These are phyloP conservation scores for Lasius fuliginosus DNA, from an alignment of 2,888 invertebrate species.

Conservation along the genomic window DNA sequence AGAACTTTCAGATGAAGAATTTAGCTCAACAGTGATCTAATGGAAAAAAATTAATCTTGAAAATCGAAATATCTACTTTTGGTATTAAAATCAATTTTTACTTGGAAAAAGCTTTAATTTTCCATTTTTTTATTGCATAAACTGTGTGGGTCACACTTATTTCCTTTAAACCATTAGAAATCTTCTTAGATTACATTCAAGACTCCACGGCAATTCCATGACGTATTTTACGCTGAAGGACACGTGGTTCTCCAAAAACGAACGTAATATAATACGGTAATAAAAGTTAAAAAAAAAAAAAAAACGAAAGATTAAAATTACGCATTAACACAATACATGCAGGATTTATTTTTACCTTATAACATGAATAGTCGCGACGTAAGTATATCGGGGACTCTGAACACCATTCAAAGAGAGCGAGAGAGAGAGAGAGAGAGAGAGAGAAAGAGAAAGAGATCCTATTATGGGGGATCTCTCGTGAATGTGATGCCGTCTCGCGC, in stretches of 20 bases:
- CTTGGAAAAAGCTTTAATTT: background rate
- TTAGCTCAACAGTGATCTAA: background rate
- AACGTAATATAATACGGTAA: background rate
- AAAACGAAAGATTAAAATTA: conserved; percentile 11
- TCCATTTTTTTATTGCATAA: background rate
- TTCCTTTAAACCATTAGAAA: background rate
- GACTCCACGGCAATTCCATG: conserved; percentile 20
- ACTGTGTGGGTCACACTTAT: background rate
- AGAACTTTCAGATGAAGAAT: background rate
- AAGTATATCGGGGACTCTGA: conserved; percentile 70
- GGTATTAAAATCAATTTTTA: background rate
- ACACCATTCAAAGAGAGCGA: conserved; percentile 5
- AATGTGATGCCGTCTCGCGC: conserved; percentile 34
- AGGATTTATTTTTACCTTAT: conserved; percentile 40
- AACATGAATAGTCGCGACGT: conserved; percentile 71
- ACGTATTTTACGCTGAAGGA: conserved; percentile 49
- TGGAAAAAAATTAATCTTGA: background rate
- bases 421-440: conserved; percentile 33
- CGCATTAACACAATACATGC: conserved; percentile 35
- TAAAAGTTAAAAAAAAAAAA: conserved; percentile 9
- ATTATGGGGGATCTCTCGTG: background rate
- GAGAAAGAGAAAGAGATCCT: conserved; percentile 11
- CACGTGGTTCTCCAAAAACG: conserved; percentile 54
- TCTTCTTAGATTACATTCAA: conserved; percentile 20
- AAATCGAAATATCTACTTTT: background rate